phyloP scores from a whole-genome alignment of 2,888 invertebrate genomes.

The Drosophila bunnanda region DNA sequence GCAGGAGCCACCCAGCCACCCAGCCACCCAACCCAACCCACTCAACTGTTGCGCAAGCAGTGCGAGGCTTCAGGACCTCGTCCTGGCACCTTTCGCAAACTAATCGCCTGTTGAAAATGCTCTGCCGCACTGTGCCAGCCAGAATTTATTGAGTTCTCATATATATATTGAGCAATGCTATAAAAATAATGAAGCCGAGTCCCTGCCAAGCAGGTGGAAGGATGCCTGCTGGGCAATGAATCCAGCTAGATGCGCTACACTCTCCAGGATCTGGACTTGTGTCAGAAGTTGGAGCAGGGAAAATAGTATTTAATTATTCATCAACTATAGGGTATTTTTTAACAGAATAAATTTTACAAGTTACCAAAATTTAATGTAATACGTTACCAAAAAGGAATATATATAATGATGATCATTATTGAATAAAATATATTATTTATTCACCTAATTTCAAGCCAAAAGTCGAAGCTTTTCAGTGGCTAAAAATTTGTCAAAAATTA shows the following conservation, averaged over 20 bases:
- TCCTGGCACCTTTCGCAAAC: constrained; percentile 61
- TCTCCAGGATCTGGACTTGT: accelerated
- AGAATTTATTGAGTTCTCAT: constrained; percentile 77
- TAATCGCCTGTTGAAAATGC: constrained; percentile 77
- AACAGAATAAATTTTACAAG: too few relatives aligned
- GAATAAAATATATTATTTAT: neutral
- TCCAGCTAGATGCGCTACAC: constrained; percentile 11
- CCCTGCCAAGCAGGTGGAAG: constrained; percentile 37
- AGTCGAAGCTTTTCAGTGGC: neutral
- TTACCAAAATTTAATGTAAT: too few relatives aligned
- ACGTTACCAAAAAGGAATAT: too few relatives aligned
- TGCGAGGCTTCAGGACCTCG: neutral
- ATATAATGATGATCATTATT: too few relatives aligned
- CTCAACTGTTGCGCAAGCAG: constrained; percentile 70
- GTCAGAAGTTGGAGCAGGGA: too few relatives aligned
- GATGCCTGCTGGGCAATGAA: constrained; percentile 15
- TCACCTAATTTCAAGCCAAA: neutral
- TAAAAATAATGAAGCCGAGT: constrained; percentile 68
- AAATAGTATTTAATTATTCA: neutral
- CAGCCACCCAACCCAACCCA: neutral
- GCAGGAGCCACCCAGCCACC: constrained; percentile 24
- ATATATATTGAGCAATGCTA: constrained; percentile 76
- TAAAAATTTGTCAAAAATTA: neutral
- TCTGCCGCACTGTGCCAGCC: constrained; percentile 28
- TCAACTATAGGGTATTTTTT: too few relatives aligned